A percentile compares a stretch with the other conserved stretches of the same genome.
These are phyloP conservation scores for Morone chrysops DNA, from an alignment of 2,113 vertebrate genomes.

Conservation along the genomic window DNA sequence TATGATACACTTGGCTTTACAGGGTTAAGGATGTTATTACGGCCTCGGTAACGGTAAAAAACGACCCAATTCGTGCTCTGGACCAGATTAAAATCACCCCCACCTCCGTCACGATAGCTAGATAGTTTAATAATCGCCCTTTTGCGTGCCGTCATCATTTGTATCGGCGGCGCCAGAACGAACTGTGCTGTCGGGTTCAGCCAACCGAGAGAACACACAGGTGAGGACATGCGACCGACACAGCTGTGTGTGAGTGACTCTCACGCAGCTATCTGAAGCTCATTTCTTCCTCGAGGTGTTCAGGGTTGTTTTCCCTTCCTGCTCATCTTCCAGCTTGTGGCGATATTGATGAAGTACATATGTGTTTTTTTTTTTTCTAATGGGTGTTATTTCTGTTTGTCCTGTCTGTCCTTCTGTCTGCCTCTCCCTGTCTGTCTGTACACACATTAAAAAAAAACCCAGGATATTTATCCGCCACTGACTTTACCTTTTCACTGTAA, in stretches of 20 bases:
- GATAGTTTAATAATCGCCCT: neutral
- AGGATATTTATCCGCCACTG: slow-evolving; percentile 53
- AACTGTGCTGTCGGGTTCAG: neutral
- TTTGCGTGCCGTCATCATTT: neutral
- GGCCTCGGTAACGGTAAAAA: too few species aligned
- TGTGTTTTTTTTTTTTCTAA: slow-evolving; percentile 51
- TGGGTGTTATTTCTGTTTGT: slow-evolving; percentile 64
- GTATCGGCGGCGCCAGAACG: neutral
- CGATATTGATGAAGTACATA: accelerated
- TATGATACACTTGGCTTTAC: too few species aligned
- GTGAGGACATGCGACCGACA: neutral
- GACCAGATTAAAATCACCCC: too few species aligned
- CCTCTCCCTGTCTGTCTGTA: slow-evolving; percentile 52
- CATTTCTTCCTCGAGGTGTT: neutral
- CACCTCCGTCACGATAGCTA: neutral
- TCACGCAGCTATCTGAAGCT: neutral
- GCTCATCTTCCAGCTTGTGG: slow-evolving; percentile 5
- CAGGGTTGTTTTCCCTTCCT: neutral
- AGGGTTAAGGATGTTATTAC: too few species aligned
- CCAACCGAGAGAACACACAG: neutral
- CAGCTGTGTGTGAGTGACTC: neutral
- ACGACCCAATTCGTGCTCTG: too few species aligned
- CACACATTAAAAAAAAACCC: slow-evolving; percentile 42
- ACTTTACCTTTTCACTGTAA: slow-evolving; percentile 47
- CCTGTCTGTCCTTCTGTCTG: slow-evolving; percentile 53